Percentiles rank a stretch among this genome's conserved stretches.
phyloP scores from a whole-genome alignment of 2,888 invertebrate species.

The Pseudanteris insignis region DNA sequence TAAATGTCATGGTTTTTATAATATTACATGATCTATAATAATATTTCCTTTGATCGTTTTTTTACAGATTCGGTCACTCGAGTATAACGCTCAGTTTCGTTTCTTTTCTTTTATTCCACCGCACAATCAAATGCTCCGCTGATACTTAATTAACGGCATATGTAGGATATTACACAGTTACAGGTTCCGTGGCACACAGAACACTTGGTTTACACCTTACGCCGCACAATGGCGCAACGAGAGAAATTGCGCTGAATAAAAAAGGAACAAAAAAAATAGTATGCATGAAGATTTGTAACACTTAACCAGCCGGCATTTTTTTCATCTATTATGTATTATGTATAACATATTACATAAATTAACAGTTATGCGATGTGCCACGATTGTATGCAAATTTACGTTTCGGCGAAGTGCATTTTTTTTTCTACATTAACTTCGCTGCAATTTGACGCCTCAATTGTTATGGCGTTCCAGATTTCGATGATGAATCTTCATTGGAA shows the following conservation, averaged over 20 bases:
- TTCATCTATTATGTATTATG: slow-evolving; percentile 35
- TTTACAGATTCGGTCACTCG: no score
- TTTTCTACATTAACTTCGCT: no score
- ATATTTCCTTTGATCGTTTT: slow-evolving; percentile 2
- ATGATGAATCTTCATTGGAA: no score
- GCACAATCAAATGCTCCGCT: slow-evolving; percentile 25
- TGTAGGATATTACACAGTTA: slow-evolving; percentile 45
- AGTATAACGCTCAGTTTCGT: no score
- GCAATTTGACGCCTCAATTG: no score
- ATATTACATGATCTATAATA: no score
- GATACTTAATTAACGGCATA: slow-evolving; percentile 27
- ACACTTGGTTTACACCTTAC: slow-evolving; percentile 37
- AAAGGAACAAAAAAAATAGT: not conserved
- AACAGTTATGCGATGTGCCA: slow-evolving; percentile 11
- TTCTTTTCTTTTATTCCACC: slow-evolving; percentile 11
- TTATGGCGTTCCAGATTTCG: no score
- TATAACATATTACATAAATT: slow-evolving; percentile 37
- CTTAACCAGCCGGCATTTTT: slow-evolving; percentile 24
- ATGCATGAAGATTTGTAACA: slow-evolving; percentile 37
- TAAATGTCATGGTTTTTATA: no score
- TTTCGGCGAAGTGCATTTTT: slow-evolving; percentile 4
- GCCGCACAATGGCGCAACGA: slow-evolving; percentile 34
- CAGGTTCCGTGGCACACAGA: slow-evolving; percentile 41
- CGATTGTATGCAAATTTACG: slow-evolving; percentile 31
- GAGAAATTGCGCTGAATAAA: slow-evolving; percentile 39